Conservation (phyloP, 2,113 vertebrate species). For the Tragelaphus scriptus region DNA sequence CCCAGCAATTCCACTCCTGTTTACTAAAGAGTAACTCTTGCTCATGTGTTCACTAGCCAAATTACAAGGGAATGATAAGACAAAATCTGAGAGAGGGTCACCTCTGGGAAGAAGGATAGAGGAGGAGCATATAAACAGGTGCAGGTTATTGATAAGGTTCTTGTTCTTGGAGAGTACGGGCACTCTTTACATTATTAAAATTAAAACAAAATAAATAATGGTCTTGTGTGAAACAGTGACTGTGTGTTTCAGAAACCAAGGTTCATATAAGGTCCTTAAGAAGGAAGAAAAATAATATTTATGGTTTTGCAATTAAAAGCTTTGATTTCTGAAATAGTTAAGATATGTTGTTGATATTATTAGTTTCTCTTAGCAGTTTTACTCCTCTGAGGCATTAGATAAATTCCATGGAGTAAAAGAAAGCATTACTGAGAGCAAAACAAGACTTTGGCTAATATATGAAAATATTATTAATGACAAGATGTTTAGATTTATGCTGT, state of each 20-base stretch:
- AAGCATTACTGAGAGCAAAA: not conserved
- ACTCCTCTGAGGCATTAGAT: not conserved
- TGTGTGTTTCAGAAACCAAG: not conserved
- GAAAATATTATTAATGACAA: conserved; percentile 24
- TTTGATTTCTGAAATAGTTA: not conserved
- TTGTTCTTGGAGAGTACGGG: not conserved
- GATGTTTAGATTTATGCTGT: not conserved
- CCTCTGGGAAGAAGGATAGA: not conserved
- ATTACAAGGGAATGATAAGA: not conserved
- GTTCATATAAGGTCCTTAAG: not conserved
- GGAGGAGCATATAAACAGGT: not conserved
- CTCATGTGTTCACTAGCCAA: not conserved
- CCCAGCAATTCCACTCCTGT: not conserved
- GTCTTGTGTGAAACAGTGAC: not conserved
- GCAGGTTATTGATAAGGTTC: not conserved
- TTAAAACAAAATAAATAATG: not conserved
- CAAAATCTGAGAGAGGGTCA: not conserved
- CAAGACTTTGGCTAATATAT: not conserved
- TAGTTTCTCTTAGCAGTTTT: not conserved
- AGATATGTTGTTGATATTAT: not conserved
- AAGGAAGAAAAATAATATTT: not conserved
- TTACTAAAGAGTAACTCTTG: not conserved
- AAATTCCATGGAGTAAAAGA: not conserved
- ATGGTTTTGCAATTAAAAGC: not conserved
- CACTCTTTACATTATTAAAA: not conserved